Percentiles rank a stretch among this genome's conserved stretches.
These are phyloP conservation scores for Aptenodytes patagonicus DNA, from an alignment of 2,113 vertebrate species.

Conservation along the genomic window DNA sequence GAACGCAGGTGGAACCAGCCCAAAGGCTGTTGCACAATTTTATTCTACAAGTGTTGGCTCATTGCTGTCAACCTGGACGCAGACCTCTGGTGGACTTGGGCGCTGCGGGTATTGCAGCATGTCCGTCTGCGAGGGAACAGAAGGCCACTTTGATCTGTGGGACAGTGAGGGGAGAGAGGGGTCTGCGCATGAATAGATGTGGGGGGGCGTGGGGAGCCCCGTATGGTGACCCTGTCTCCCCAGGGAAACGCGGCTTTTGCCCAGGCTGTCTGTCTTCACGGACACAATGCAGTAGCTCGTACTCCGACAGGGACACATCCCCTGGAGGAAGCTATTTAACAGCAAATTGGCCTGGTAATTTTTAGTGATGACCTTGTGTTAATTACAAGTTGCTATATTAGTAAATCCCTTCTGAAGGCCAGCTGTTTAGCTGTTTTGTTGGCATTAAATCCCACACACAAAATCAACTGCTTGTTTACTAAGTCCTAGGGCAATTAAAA, in stretches of 20 bases:
- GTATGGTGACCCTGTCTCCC: background rate
- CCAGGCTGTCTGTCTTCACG: background rate
- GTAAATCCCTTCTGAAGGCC: slow-evolving; percentile 63
- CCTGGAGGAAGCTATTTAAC: slow-evolving; percentile 63
- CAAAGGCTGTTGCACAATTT: background rate
- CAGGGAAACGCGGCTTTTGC: background rate
- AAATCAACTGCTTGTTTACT: slow-evolving; percentile 55
- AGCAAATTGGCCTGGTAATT: slow-evolving; percentile 63
- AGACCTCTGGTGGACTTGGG: background rate
- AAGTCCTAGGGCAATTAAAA: slow-evolving; percentile 38
- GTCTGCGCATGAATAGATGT: background rate
- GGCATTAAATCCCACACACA: slow-evolving; percentile 50
- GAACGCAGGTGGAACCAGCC: background rate
- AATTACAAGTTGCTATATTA: slow-evolving; percentile 68
- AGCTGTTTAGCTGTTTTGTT: slow-evolving; percentile 71
- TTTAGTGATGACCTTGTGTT: slow-evolving; percentile 68
- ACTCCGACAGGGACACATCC: background rate
- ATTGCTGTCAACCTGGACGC: background rate
- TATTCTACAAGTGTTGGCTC: background rate
- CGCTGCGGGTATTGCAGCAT: background rate
- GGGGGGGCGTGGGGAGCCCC: background rate
- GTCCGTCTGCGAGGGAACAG: background rate
- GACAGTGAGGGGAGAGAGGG: background rate
- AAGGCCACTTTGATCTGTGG: background rate
- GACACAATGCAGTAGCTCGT: background rate